Base-by-base conservation (phyloP, 1,140 invertebrate species). In the Procambarus clarkii region DNA sequence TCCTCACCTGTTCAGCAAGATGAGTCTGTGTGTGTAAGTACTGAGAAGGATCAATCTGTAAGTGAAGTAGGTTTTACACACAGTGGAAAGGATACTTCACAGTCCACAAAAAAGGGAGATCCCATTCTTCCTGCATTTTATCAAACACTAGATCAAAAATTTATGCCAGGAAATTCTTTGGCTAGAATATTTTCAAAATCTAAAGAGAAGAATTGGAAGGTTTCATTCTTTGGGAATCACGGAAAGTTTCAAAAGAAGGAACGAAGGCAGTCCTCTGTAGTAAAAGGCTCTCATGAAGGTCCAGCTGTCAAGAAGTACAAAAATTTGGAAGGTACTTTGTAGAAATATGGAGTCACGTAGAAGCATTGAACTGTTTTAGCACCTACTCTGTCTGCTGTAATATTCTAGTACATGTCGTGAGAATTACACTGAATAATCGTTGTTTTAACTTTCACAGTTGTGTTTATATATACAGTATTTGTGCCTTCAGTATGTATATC, bases 201-300 rank as follows among this genome's bases (percentile, higher is more conserved):
- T 45, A 86, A 87, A 81, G 83, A 86, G 21, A 91, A 87, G 60
- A 69, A 85, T 46, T 91, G 90, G 90, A 86, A 86, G 54, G 45
- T 81, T 18, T 81, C 21, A 34, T 45, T 91, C 0, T 87, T 91
- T 76, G 84, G 90, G 18, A 79, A 78, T 44, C 24, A 13, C 64
- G 71, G 44, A 2, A 86, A 64, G 34, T 60, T 18, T 48, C 46
- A 44, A n/a, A 69, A 79, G 45, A 81, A 91, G 85, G 71, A 91
- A 21, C 58, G 74, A 2, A 9, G 13, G 18, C 60, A 82, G 34
- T 9, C 85, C 21, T 15, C 46, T 58, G 46, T n/a, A 13, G 24
- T 45, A 82, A 60, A 79, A 15, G 86, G 80, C n/a, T 34, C 46
- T 46, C 18, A n/a, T 11, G 77, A 69, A 45, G 79, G 44, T 46